Evolutionary conservation across 1,140 invertebrate genomes (phyloP).

Genomic region (Sarcophaga bullata): DNA sequence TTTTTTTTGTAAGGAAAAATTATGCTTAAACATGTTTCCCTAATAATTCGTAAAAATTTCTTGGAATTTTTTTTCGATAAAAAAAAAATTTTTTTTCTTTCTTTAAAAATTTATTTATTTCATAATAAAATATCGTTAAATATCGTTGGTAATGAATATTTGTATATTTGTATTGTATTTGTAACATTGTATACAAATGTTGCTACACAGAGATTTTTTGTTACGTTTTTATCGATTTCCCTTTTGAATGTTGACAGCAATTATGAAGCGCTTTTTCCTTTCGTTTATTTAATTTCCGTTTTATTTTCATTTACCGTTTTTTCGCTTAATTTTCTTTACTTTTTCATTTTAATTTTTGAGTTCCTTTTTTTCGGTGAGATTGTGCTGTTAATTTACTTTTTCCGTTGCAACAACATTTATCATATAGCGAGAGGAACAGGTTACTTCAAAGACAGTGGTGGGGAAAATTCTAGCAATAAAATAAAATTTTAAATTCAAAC

Average conservation of each 20-base stretch:
- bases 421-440: background rate
- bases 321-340: background rate
- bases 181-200: too few relatives aligned
- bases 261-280: conserved; percentile 45
- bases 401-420: background rate
- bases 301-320: background rate
- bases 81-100: background rate
- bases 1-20: background rate
- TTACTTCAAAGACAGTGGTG: too few relatives aligned
- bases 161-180: background rate
- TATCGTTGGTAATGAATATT: conserved; percentile 16
- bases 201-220: too few relatives aligned
- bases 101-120: background rate
- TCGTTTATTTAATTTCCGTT: conserved; percentile 42
- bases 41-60: background rate
- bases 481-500: too few relatives aligned
- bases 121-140: background rate
- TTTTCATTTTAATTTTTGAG: background rate
- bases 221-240: conserved; percentile 30
- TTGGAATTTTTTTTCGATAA: background rate
- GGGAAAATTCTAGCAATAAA: too few relatives aligned
- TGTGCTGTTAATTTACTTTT: conserved; percentile 25
- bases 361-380: background rate
- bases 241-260: conserved; percentile 37
- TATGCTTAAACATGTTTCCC: background rate